Evolutionary conservation across 1,140 invertebrate genomes (phyloP).

Genomic region (Sinella curviseta): DNA sequence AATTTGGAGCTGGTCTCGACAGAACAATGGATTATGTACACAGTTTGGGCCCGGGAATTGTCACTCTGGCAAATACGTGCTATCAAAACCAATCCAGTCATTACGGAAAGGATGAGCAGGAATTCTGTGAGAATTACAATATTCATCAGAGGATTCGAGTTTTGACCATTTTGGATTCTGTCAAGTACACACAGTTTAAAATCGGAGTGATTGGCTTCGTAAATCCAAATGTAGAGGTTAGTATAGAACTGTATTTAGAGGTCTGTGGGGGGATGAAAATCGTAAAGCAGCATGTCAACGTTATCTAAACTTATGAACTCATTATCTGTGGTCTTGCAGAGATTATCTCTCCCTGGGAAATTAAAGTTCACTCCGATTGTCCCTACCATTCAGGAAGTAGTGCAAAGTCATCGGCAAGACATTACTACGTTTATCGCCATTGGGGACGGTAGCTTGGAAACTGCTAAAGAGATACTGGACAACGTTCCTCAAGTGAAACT

Average conservation of each 20-base stretch:
- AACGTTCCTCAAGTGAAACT: conserved; percentile 24
- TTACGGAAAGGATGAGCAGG: not conserved
- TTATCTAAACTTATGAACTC: not conserved
- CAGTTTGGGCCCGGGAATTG: not conserved
- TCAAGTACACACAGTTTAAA: not conserved
- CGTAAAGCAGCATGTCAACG: not conserved
- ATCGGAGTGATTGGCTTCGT: conserved; percentile 17
- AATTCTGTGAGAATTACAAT: not conserved
- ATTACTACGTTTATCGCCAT: conserved; percentile 28
- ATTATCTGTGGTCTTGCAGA: not conserved
- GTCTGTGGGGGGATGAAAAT: too few relatives aligned
- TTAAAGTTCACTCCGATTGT: not conserved
- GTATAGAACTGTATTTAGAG: conserved; percentile 4
- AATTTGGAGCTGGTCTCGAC: conserved; percentile 8
- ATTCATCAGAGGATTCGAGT: not conserved
- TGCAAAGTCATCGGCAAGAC: not conserved
- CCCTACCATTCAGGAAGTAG: not conserved
- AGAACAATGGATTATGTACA: not conserved
- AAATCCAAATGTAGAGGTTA: conserved; percentile 7
- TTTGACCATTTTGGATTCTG: not conserved
- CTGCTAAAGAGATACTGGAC: conserved; percentile 23
- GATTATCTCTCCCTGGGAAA: not conserved
- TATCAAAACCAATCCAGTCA: not conserved
- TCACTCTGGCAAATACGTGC: not conserved
- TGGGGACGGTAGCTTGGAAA: conserved; percentile 30